Evolutionary conservation across 1,140 invertebrate species (phyloP).

Genomic region (Olivierus martensii): DNA sequence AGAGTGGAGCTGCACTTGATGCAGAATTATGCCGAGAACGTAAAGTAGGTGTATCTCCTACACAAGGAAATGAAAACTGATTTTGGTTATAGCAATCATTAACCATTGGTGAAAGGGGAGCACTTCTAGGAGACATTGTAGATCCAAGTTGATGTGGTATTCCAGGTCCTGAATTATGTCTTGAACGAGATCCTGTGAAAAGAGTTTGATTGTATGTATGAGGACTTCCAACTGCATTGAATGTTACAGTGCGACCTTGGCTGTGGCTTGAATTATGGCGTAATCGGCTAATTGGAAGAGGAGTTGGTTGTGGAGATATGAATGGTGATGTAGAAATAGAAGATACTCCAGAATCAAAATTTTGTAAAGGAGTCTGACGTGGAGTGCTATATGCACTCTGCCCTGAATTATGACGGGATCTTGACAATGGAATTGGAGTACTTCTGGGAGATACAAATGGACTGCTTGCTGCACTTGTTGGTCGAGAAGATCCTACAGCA

Average conservation of each 20-base stretch:
- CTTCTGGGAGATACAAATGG: constrained; percentile 70
- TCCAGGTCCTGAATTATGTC: constrained; percentile 22
- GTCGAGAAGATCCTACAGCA: constrained; percentile 21
- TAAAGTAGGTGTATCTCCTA: not conserved
- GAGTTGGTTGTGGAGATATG: constrained; percentile 30
- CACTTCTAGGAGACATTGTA: constrained; percentile 15
- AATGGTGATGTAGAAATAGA: constrained; percentile 27
- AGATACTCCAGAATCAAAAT: constrained; percentile 24
- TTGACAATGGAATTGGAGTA: constrained; percentile 45
- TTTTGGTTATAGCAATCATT: not conserved
- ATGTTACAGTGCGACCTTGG: constrained; percentile 13
- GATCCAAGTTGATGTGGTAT: constrained; percentile 3
- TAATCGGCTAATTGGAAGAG: constrained; percentile 24
- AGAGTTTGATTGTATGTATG: constrained; percentile 5
- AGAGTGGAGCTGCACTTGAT: constrained; percentile 17
- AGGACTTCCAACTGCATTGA: constrained; percentile 10
- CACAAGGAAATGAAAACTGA: no score
- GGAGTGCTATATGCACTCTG: constrained; percentile 23
- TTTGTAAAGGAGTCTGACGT: constrained; percentile 20
- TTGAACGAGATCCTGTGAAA: constrained; percentile 2
- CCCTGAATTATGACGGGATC: constrained; percentile 35
- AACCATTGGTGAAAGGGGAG: constrained; percentile 21
- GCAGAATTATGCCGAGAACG: constrained; percentile 22
- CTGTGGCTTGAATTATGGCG: constrained; percentile 21
- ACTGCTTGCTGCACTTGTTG: constrained; percentile 41